phyloP scores from a whole-genome alignment of 2,113 vertebrate genomes.

The Illadopsis cleaveri region DNA sequence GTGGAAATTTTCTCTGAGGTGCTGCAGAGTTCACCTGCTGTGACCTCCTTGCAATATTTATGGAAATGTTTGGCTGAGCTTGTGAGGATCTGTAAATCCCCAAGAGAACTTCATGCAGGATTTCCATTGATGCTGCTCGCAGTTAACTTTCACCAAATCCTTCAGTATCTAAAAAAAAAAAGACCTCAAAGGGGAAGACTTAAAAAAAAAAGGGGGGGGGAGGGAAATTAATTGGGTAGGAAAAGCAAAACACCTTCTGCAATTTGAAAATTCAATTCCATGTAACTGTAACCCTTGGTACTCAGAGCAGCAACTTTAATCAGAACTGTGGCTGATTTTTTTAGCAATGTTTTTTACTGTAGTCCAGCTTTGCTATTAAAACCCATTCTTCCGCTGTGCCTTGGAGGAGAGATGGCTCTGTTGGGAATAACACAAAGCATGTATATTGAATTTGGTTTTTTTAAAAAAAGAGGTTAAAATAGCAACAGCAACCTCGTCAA shows the following conservation, averaged over 20 bases:
- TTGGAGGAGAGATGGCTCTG: neutral
- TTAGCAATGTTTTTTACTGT: neutral
- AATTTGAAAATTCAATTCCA: neutral
- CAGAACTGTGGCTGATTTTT: neutral
- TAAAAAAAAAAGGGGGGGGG: neutral
- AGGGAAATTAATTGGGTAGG: neutral
- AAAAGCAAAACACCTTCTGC: neutral
- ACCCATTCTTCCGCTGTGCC: neutral
- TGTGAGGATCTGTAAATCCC: neutral
- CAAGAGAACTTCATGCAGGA: neutral
- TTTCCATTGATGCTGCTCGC: neutral
- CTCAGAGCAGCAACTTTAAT: conserved; percentile 5
- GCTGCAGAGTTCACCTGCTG: conserved; percentile 5
- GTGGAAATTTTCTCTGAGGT: neutral
- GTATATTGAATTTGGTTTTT: neutral
- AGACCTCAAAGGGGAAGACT: neutral
- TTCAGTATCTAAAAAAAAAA: neutral
- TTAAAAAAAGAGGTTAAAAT: neutral
- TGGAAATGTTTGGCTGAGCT: neutral
- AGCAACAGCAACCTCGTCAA: neutral
- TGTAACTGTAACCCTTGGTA: neutral
- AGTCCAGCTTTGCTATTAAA: conserved; percentile 16
- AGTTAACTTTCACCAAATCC: neutral
- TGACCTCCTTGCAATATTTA: conserved; percentile 1
- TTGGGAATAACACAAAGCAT: conserved; percentile 5